These are phyloP conservation scores for Sylvilagus floridanus DNA, from an alignment of 2,797 vertebrate genomes.

Conservation along the genomic window DNA sequence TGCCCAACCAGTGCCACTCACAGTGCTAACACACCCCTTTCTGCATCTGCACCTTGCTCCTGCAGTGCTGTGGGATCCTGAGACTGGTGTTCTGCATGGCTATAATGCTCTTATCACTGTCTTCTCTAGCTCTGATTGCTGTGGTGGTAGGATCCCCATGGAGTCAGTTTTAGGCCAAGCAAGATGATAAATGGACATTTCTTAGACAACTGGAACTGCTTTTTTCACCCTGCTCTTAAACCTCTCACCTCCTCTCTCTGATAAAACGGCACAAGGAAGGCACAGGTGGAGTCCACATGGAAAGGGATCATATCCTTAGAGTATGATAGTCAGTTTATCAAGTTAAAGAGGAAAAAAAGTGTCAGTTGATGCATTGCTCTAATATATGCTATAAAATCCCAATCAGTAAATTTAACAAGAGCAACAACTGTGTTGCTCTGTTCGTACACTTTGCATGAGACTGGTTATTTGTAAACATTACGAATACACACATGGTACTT, in stretches of 20 bases:
- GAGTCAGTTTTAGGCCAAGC: not conserved
- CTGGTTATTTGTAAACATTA: not conserved
- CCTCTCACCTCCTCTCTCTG: not conserved
- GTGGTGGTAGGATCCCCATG: not conserved
- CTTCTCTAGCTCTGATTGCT: not conserved
- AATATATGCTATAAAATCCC: not conserved
- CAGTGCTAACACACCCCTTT: not conserved
- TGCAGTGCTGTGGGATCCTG: not conserved
- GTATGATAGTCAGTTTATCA: not conserved
- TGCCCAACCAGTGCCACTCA: not conserved
- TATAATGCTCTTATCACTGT: fast-evolving
- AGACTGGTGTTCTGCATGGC: not conserved
- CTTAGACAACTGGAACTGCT: not conserved
- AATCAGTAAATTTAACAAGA: not conserved
- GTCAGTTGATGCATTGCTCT: not conserved
- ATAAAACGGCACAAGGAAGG: not conserved
- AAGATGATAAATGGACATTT: not conserved
- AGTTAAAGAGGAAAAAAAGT: not conserved
- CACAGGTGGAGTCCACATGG: not conserved
- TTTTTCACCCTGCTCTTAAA: not conserved
- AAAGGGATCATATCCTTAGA: not conserved
- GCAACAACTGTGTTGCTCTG: not conserved
- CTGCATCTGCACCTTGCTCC: not conserved
- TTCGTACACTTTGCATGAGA: not conserved
- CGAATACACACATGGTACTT: not conserved